Base-by-base conservation (phyloP, 2,888 invertebrate genomes). In the Pedicia rivosa region DNA sequence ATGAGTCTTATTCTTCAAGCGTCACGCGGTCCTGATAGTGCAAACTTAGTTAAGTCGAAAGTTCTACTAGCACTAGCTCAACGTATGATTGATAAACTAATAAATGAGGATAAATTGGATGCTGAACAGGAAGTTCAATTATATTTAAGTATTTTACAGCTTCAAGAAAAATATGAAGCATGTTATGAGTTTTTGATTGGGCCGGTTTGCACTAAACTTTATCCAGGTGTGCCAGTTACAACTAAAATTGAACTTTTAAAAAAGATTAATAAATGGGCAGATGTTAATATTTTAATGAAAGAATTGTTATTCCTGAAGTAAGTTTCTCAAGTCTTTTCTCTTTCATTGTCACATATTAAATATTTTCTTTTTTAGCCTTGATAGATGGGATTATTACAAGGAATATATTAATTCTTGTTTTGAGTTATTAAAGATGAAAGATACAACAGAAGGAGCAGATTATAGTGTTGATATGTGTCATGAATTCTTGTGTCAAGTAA, bases 1-100 rank as follows among this genome's bases (percentile, higher is more conserved):
- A 94, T 95, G 86, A 94, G 94, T 56, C 76, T 91, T 47, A 79
- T 95, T 15, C 73, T 95, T 66, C 95, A 95, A 72, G 66, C 61
- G 12, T 60, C 63, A 8, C 57, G 64, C 12, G 66, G 66, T 2
- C 62, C 56, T 2, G 65, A 62, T 37, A 52, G 57, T 9, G 63
- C 63, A 5, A 69, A 73, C 47, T 56, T 59, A 6, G 64, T 67
- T 2, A 77, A 76, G 52, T 64, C 62, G 44, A 72, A 70, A 43
- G 72, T 95, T 44, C 74, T 83, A 17, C 67, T 94, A 20, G 76
- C 83, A 3, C 65, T 97, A 41, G 95, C 95, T 5, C 90, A 92
- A 57, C 71, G 87, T 56, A 94, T 97, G 95, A 78, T 92, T 19
- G 73, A 80, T 47, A 94, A 92, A 57, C 75, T 87, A 53, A 78